Evolutionary conservation across 1,140 invertebrate genomes (phyloP).

Genomic region (Macrobrachium nipponense): DNA sequence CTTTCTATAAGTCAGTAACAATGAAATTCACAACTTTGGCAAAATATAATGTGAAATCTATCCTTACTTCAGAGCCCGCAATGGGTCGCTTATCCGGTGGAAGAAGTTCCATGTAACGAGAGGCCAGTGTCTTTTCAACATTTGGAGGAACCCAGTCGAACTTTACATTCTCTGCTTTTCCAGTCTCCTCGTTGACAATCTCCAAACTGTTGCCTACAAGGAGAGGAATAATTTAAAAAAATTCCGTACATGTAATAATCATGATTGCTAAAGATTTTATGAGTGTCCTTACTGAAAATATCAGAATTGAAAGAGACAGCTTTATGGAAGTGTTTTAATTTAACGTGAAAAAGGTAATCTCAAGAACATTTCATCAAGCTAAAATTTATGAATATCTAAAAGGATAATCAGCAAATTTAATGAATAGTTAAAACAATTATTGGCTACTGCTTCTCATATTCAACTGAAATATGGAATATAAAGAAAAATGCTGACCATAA

Average conservation of each 20-base stretch:
- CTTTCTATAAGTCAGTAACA: too few species aligned
- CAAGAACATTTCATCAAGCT: too few species aligned
- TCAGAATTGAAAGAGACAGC: too few species aligned
- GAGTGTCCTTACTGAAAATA: too few species aligned
- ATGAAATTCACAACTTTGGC: too few species aligned
- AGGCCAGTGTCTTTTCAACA: constrained; percentile 48
- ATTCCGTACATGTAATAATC: neutral
- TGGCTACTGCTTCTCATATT: neutral
- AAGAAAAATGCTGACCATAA: constrained; percentile 35
- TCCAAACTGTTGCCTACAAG: constrained; percentile 53
- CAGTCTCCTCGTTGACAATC: constrained; percentile 56
- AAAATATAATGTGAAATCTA: neutral
- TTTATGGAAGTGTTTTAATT: too few species aligned
- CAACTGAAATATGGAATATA: neutral
- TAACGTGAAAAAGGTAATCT: too few species aligned
- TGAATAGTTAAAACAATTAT: neutral
- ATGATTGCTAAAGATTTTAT: too few species aligned
- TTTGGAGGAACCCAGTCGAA: constrained; percentile 64
- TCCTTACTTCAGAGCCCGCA: constrained; percentile 59
- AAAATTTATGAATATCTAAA: too few species aligned
- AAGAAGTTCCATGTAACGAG: constrained; percentile 62
- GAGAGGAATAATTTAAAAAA: neutral
- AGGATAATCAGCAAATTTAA: too few species aligned
- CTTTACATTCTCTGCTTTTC: constrained; percentile 48
- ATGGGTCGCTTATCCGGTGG: constrained; percentile 61